Base-by-base conservation (phyloP, 2,113 vertebrate species). In the Clinocottus analis region DNA sequence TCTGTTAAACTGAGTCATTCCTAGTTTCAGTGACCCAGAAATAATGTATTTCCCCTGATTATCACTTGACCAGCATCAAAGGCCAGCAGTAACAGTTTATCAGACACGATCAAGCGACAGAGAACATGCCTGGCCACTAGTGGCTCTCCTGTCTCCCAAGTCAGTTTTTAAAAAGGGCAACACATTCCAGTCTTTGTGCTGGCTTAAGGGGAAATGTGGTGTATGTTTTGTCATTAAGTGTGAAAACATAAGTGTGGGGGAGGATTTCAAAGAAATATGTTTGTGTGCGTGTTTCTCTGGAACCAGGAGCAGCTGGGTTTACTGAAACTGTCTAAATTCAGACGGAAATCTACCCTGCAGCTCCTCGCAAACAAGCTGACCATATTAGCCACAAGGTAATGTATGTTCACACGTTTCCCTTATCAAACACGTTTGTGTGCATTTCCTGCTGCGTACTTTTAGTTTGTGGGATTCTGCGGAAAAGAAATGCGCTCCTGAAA, bases 211-310 rank as follows among this genome's bases (percentile, higher is more conserved):
- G 83, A 93, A 90, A 84, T 70, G 81, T 53, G 82, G 80, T 77
- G 82, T 29, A 21, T 39, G 77, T 72, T 83, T 80, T 89, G 82
- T 85, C 86, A 93, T 92, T 92, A 92, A 87, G 90, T 88, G 89
- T 86, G 86, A 90, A 91, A 91, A 90, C 89, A 85, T n/a, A 75
- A 85, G 83, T 82, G 89, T 77, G 91, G 79, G 86, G 91, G 91
- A 90, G 92, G 90, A 84, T 84, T 93, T 91, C 91, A 90, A 41
- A 90, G 89, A 92, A 93, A 8, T 77, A 73, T 27, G 73, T 74
- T 51, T 72, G 66, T 66, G 53, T 59, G 33, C 5, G 12, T 61
- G 35, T 84, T 93, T 93, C 90, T 90, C 74, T 91, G 85, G 89
- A 93, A 93, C 85, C 73, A 82, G 72, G 81, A 89, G 79, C 80